phyloP scores from a whole-genome alignment of 2,888 invertebrate species.

The Ichneumon xanthorius region DNA sequence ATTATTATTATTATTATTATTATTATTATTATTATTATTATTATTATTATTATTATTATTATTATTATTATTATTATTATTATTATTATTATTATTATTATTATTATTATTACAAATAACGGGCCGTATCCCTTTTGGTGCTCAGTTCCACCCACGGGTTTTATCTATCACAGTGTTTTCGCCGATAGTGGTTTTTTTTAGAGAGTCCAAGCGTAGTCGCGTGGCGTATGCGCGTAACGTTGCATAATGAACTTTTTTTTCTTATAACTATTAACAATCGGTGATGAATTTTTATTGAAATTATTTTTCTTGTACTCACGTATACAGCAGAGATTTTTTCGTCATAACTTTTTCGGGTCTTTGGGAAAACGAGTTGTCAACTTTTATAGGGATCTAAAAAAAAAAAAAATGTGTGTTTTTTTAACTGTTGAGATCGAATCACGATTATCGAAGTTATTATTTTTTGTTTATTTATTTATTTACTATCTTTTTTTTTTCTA shows the following conservation, averaged over 20 bases:
- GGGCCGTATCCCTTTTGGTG: no score
- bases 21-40: no score
- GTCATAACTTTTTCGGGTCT: slow-evolving; percentile 18
- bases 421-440: background rate
- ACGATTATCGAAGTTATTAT: background rate
- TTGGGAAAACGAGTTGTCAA: background rate
- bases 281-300: background rate
- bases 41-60: no score
- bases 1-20: no score
- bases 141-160: no score
- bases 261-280: background rate
- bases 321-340: slow-evolving; percentile 24
- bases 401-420: slow-evolving; percentile 10
- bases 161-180: no score
- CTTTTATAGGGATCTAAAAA: background rate
- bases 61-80: no score
- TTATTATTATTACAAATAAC: no score
- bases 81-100: no score
- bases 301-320: slow-evolving; percentile 48
- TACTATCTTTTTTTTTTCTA: background rate
- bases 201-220: no score
- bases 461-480: background rate
- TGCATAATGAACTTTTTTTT: slow-evolving; percentile 9
- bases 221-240: no score
- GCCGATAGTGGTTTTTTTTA: no score